phyloP scores from a whole-genome alignment of 2,113 vertebrate species.

The Oceanites oceanicus region DNA sequence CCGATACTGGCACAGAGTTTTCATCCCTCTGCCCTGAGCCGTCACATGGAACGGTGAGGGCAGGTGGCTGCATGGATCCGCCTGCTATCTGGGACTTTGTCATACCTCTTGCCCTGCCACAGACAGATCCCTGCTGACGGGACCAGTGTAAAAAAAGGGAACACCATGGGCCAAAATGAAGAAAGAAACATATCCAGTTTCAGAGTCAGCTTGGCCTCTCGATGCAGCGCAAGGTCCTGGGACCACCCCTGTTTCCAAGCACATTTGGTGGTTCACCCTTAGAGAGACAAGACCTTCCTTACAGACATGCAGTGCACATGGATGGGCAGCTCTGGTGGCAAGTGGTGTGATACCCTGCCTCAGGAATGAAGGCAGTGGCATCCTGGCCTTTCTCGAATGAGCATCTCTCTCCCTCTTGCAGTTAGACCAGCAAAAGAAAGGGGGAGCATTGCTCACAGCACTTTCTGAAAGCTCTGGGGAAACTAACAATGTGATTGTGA shows the following conservation, averaged over 20 bases:
- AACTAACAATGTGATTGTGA: neutral
- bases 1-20: neutral
- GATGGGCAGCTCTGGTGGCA: neutral
- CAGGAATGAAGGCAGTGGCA: neutral
- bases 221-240: neutral
- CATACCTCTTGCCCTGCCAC: neutral
- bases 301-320: fast-evolving
- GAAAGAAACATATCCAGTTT: neutral
- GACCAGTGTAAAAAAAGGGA: neutral
- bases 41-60: fast-evolving
- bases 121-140: neutral
- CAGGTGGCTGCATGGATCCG: neutral
- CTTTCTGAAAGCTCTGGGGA: neutral
- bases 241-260: neutral
- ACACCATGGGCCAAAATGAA: neutral
- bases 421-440: neutral
- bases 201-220: neutral
- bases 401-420: neutral
- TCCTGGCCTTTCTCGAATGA: neutral
- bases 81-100: neutral
- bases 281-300: neutral
- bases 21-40: neutral
- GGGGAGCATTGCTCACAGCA: neutral
- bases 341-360: neutral
- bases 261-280: neutral